These are phyloP conservation scores for Dallia pectoralis DNA, from an alignment of 2,797 vertebrate genomes.

Conservation along the genomic window DNA sequence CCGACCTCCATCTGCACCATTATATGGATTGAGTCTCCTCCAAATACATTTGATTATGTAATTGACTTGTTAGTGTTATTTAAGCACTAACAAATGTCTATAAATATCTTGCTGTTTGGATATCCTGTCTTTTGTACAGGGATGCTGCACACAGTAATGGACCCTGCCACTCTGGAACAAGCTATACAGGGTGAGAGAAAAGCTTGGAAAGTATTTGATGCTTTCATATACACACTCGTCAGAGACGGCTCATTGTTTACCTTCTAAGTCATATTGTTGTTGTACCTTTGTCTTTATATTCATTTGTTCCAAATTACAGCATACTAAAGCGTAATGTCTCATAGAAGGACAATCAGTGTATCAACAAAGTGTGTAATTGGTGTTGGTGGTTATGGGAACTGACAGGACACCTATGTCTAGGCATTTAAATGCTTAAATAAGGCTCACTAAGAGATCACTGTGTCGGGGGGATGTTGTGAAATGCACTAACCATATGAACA, in stretches of 20 bases:
- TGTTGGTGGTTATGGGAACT: constrained; percentile 17
- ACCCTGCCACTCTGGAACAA: constrained; percentile 74
- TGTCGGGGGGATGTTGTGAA: constrained; percentile 30
- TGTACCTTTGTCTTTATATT: neutral
- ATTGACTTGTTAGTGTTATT: too few species aligned
- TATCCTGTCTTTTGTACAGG: constrained; percentile 61
- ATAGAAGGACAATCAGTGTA: constrained; percentile 12
- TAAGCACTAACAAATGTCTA: too few species aligned
- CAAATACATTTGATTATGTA: too few species aligned
- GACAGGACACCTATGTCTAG: constrained; percentile 29
- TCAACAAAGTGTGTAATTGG: constrained; percentile 40
- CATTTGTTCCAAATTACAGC: neutral
- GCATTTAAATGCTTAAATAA: constrained; percentile 24
- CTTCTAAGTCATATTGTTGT: neutral
- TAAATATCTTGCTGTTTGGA: neutral
- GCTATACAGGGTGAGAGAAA: constrained; percentile 80
- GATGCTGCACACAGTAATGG: constrained; percentile 76
- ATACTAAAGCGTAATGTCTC: neutral
- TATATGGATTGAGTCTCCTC: too few species aligned
- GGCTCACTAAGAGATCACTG: constrained; percentile 25
- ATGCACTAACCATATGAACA: constrained; percentile 25
- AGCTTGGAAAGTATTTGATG: constrained; percentile 25
- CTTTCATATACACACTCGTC: neutral
- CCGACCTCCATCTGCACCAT: too few species aligned
- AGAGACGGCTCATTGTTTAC: neutral